Evolutionary conservation across 2,113 vertebrate genomes (phyloP).

Genomic region (Hypanus sabinus): DNA sequence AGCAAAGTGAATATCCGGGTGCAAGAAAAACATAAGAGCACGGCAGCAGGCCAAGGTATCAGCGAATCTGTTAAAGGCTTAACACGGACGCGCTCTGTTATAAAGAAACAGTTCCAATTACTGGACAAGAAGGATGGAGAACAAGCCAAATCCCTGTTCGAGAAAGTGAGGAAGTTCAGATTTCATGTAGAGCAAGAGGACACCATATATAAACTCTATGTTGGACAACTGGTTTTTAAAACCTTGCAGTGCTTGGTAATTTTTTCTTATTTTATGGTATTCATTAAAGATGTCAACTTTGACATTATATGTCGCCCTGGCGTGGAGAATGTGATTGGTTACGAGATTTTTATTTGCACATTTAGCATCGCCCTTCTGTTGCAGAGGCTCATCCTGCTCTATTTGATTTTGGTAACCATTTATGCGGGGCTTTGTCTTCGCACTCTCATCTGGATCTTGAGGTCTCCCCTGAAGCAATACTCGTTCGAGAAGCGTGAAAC

Average conservation of each 20-base stretch:
- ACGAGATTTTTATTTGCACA: neutral
- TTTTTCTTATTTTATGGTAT: neutral
- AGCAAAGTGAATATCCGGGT: constrained; percentile 60
- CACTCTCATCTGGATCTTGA: neutral
- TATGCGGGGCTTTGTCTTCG: neutral
- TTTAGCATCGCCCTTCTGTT: neutral
- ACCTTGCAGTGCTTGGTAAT: neutral
- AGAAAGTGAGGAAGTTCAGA: constrained; percentile 81
- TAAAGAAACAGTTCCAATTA: neutral
- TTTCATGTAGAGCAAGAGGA: constrained; percentile 77
- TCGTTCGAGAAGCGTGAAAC: constrained; percentile 12
- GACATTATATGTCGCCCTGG: neutral
- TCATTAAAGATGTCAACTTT: neutral
- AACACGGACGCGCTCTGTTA: neutral
- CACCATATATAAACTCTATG: constrained; percentile 55
- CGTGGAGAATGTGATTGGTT: neutral
- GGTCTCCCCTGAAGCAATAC: neutral
- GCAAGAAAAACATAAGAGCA: neutral
- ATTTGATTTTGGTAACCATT: neutral
- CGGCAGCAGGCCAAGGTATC: neutral
- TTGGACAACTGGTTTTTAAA: neutral
- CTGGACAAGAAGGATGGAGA: constrained; percentile 67
- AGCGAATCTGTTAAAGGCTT: neutral
- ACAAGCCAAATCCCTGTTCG: constrained; percentile 82
- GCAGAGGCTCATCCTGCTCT: neutral